Percentiles rank a stretch among this genome's conserved stretches.
phyloP scores from a whole-genome alignment of 2,888 invertebrate species.

The Drosophila quinaria region DNA sequence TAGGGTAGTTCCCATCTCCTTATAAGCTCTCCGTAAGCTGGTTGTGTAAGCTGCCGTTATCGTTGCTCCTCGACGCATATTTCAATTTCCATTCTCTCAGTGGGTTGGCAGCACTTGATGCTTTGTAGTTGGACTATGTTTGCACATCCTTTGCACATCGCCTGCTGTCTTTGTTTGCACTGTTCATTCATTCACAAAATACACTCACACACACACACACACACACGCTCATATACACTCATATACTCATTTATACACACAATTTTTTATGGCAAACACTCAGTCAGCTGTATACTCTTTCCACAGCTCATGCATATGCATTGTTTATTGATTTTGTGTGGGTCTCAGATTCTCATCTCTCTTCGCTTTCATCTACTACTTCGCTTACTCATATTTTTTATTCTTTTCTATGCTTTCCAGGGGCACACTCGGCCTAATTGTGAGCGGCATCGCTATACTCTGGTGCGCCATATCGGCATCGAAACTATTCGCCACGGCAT shows the following conservation, averaged over 20 bases:
- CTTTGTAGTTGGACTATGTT: conserved; percentile 64
- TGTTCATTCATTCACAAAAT: conserved; percentile 74
- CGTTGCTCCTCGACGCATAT: conserved; percentile 25
- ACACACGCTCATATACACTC: conserved; percentile 27
- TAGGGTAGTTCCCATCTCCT: conserved; percentile 2
- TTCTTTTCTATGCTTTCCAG: conserved; percentile 82
- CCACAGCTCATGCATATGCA: conserved; percentile 74
- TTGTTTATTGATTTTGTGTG: conserved; percentile 74
- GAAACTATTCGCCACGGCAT: conserved; percentile 91
- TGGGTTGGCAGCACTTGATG: conserved; percentile 24
- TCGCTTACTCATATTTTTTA: conserved; percentile 20
- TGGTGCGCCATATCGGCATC: conserved; percentile 92
- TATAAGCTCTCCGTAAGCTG: conserved; percentile 25
- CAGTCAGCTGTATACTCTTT: conserved; percentile 53
- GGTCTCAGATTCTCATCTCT: conserved; percentile 22
- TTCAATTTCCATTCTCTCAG: conserved; percentile 58
- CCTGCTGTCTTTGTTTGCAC: conserved; percentile 74
- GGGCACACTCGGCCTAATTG: conserved; percentile 87
- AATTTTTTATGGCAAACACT: conserved; percentile 48
- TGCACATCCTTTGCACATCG: conserved; percentile 68
- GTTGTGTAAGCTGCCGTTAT: conserved; percentile 15
- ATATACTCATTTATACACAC: conserved; percentile 8
- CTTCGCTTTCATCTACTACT: conserved; percentile 29
- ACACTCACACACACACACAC: conserved; percentile 41
- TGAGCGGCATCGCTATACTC: conserved; percentile 87